Evolutionary conservation across 2,797 vertebrate genomes (phyloP).

Genomic region (Enteromius afrohamiltoni): DNA sequence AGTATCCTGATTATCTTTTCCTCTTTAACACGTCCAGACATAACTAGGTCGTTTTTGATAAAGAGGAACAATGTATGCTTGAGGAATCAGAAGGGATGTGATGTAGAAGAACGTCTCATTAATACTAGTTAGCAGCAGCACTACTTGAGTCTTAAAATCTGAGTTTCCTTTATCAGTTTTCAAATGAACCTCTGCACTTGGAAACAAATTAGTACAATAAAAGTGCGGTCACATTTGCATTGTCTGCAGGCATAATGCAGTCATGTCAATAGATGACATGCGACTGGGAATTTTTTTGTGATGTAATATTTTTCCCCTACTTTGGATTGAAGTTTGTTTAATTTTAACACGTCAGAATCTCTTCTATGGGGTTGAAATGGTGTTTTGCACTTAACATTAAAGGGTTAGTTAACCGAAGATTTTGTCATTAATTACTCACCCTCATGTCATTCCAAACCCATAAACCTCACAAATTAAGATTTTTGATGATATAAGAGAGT

Average conservation of each 20-base stretch:
- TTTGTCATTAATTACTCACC: too few species aligned
- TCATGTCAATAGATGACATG: neutral
- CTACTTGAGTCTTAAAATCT: constrained; percentile 41
- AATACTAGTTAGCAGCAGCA: constrained; percentile 49
- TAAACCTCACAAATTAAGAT: too few species aligned
- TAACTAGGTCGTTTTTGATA: constrained; percentile 53
- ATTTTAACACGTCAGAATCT: neutral
- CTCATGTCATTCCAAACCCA: too few species aligned
- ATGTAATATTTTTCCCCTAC: too few species aligned
- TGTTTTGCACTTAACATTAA: neutral
- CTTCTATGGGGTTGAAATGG: neutral
- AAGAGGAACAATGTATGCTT: constrained; percentile 50
- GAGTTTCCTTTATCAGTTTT: constrained; percentile 51
- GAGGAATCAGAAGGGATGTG: constrained; percentile 46
- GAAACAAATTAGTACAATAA: neutral
- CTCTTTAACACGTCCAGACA: constrained; percentile 52
- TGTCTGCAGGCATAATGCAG: neutral
- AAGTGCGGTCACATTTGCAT: neutral
- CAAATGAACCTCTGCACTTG: constrained; percentile 25
- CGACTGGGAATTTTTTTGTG: too few species aligned
- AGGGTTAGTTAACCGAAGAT: too few species aligned
- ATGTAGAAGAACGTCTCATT: constrained; percentile 50
- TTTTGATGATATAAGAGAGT: too few species aligned
- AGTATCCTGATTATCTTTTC: constrained; percentile 37
- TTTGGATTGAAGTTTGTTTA: too few species aligned